Evolutionary conservation across 2,797 vertebrate genomes (phyloP).

Genomic region (Fistularia commersonii): DNA sequence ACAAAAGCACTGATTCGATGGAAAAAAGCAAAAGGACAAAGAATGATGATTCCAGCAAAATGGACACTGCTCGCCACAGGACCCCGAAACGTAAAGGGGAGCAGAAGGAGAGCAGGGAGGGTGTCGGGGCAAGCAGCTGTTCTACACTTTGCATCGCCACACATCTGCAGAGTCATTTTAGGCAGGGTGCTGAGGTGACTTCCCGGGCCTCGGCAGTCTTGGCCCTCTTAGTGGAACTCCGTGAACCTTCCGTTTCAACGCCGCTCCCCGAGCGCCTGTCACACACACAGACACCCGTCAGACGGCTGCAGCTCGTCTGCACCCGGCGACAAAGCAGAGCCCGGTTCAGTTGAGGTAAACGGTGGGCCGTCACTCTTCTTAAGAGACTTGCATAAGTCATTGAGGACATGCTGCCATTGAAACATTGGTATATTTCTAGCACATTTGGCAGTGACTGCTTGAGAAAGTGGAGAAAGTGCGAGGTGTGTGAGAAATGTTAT

Average conservation of each 20-base stretch:
- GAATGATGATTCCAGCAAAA: conserved; percentile 61
- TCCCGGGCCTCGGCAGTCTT: conserved; percentile 19
- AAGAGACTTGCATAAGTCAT: too few relatives aligned
- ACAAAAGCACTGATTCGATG: conserved; percentile 4
- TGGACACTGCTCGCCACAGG: conserved; percentile 74
- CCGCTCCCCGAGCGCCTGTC: neutral
- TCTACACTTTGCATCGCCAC: conserved; percentile 24
- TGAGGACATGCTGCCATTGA: too few relatives aligned
- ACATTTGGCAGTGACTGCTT: too few relatives aligned
- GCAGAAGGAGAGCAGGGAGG: conserved; percentile 56
- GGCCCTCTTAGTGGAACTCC: neutral
- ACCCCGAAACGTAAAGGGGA: conserved; percentile 49
- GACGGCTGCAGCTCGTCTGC: too few relatives aligned
- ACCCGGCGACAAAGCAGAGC: too few relatives aligned
- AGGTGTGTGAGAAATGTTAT: too few relatives aligned
- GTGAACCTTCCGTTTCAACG: neutral
- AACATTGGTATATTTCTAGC: too few relatives aligned
- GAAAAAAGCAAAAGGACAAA: conserved; percentile 41
- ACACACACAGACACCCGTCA: too few relatives aligned
- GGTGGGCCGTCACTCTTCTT: neutral
- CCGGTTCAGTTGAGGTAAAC: too few relatives aligned
- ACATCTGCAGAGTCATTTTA: conserved; percentile 72
- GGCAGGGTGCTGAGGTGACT: conserved; percentile 59
- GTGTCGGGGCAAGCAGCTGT: conserved; percentile 74
- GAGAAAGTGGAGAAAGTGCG: too few relatives aligned